Conservation (phyloP, 2,113 vertebrate species). For the Thinocorus orbignyianus region DNA sequence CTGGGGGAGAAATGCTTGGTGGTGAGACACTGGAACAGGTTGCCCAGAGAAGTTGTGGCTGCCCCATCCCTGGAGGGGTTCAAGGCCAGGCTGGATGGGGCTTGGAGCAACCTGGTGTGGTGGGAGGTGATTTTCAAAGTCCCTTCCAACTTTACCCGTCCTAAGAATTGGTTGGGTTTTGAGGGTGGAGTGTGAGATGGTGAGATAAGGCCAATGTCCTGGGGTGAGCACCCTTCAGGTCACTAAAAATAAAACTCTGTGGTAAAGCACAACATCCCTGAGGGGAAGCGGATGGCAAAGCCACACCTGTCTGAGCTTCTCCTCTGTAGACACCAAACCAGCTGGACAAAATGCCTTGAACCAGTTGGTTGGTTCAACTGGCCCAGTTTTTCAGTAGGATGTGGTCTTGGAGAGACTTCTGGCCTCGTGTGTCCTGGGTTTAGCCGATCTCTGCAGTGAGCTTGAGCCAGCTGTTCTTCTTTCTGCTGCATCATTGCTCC, state of each 20-base stretch:
- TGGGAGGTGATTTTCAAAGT: not conserved
- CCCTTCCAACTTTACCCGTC: not conserved
- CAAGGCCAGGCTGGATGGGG: not conserved
- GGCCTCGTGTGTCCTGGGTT: not conserved
- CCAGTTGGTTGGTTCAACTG: not conserved
- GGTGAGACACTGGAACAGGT: not conserved
- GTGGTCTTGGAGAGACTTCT: not conserved
- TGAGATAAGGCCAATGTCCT: rapidly evolving
- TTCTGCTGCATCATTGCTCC: not conserved
- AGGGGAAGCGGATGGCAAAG: not conserved
- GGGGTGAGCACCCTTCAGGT: not conserved
- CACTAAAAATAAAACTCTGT: not conserved
- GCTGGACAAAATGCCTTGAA: rapidly evolving
- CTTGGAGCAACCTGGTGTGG: not conserved
- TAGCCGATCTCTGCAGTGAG: not conserved
- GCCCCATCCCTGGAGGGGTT: not conserved
- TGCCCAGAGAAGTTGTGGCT: not conserved
- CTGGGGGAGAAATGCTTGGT: not conserved
- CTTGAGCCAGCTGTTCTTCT: not conserved
- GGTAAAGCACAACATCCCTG: rapidly evolving
- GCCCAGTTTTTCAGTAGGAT: not conserved
- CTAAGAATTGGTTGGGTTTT: not conserved
- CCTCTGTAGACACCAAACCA: not conserved
- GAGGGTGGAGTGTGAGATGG: rapidly evolving
- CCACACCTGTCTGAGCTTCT: not conserved